Evolutionary conservation across 2,113 vertebrate genomes (phyloP).

Genomic region (Oreocharis arfaki): DNA sequence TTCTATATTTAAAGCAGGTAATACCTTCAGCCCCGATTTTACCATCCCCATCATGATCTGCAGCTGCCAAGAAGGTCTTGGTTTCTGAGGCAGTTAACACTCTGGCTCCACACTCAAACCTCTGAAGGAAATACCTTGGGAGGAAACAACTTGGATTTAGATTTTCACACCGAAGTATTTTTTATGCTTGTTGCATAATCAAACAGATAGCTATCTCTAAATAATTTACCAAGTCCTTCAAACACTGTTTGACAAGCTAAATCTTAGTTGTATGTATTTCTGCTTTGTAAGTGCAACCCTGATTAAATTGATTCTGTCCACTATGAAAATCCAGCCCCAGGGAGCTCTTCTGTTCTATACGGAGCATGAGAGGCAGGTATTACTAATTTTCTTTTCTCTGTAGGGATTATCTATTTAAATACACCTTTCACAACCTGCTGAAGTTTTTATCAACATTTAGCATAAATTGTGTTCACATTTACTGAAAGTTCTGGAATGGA

Average conservation of each 20-base stretch:
- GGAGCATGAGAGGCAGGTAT: background rate
- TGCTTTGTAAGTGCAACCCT: background rate
- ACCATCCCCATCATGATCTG: conserved; percentile 90
- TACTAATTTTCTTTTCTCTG: background rate
- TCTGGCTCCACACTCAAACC: conserved; percentile 84
- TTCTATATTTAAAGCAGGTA: background rate
- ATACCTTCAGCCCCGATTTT: conserved; percentile 90
- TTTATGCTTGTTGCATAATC: background rate
- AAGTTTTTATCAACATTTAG: background rate
- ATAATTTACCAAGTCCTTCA: background rate
- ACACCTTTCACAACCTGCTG: background rate
- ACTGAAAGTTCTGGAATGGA: background rate
- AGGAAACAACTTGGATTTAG: background rate
- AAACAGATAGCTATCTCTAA: background rate
- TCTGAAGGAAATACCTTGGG: conserved; percentile 89
- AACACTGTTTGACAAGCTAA: background rate
- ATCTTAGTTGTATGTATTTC: background rate
- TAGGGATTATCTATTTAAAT: background rate
- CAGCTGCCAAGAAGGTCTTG: conserved; percentile 84
- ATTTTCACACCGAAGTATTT: background rate
- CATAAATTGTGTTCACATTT: background rate
- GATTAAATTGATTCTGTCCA: background rate
- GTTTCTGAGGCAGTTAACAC: conserved; percentile 85
- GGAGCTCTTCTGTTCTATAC: background rate
- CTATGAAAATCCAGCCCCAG: background rate